These are phyloP conservation scores for Platanista minor DNA, from an alignment of 2,113 vertebrate genomes.

Conservation along the genomic window DNA sequence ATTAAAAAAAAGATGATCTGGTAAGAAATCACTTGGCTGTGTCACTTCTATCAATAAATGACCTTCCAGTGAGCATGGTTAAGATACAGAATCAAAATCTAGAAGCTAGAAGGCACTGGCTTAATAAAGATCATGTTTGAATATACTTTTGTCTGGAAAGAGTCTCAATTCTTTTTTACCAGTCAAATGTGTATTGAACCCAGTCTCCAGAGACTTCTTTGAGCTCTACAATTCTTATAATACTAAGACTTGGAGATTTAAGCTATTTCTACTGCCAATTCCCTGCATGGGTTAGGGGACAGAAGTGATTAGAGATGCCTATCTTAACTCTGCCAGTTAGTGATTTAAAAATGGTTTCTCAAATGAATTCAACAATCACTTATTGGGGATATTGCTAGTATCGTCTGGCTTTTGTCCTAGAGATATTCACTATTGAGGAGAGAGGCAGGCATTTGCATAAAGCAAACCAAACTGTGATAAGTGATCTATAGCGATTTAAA, in stretches of 20 bases:
- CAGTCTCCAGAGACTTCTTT: slow-evolving; percentile 7
- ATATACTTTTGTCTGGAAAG: slow-evolving; percentile 16
- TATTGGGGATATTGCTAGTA: neutral
- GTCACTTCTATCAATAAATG: slow-evolving; percentile 34
- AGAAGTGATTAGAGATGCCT: slow-evolving; percentile 50
- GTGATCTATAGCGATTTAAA: neutral
- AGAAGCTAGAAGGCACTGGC: neutral
- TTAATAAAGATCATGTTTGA: slow-evolving; percentile 32
- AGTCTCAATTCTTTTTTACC: neutral
- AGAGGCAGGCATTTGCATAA: neutral
- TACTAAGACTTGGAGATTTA: slow-evolving; percentile 4
- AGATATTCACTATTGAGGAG: neutral
- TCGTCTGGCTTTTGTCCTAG: slow-evolving; percentile 8
- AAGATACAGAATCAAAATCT: slow-evolving; percentile 48
- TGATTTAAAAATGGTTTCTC: slow-evolving; percentile 38
- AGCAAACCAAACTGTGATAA: neutral
- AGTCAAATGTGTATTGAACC: neutral
- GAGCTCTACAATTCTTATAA: neutral
- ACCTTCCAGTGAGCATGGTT: neutral
- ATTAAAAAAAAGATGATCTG: neutral
- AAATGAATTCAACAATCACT: neutral
- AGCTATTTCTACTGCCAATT: neutral
- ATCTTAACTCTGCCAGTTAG: slow-evolving; percentile 38
- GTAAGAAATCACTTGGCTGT: slow-evolving; percentile 16
- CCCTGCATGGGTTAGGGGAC: neutral